phyloP scores from a whole-genome alignment of 2,888 invertebrate species.

The Therioaphis trifolii region DNA sequence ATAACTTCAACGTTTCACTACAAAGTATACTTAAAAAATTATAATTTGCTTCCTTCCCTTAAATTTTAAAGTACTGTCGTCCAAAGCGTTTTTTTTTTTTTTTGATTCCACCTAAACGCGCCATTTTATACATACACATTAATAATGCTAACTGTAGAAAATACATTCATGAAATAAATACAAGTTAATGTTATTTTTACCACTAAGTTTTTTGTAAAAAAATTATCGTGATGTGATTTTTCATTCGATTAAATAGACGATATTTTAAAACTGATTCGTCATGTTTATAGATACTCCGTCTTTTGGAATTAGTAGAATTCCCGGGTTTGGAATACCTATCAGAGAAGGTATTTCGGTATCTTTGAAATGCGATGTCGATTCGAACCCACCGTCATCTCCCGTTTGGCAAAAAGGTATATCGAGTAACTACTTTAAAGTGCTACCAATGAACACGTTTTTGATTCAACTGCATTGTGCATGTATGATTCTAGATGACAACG shows the following conservation, averaged over 20 bases:
- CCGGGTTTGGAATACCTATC: conserved; percentile 91
- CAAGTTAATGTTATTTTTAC: conserved; percentile 14
- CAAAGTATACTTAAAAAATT: too few relatives aligned
- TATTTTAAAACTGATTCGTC: background rate
- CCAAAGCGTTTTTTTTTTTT: too few relatives aligned
- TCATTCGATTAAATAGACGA: too few relatives aligned
- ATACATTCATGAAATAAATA: background rate
- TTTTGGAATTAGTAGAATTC: conserved; percentile 90
- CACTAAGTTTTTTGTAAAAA: too few relatives aligned
- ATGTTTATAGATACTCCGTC: conserved; percentile 84
- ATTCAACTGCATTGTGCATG: background rate
- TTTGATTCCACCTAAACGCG: too few relatives aligned
- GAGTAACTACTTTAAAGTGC: conserved; percentile 53
- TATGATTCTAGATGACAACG: conserved; percentile 66
- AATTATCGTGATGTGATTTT: too few relatives aligned
- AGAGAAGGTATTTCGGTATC: conserved; percentile 89
- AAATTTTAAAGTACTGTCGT: too few relatives aligned
- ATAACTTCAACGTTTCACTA: too few relatives aligned
- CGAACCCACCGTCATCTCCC: conserved; percentile 88
- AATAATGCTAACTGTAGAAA: background rate
- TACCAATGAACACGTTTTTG: background rate
- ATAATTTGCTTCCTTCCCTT: too few relatives aligned
- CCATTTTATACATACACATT: too few relatives aligned
- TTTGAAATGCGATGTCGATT: conserved; percentile 91
- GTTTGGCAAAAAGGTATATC: conserved; percentile 79